Evolutionary conservation across 2,797 vertebrate genomes (phyloP).

Genomic region (Sebastes iracundus): DNA sequence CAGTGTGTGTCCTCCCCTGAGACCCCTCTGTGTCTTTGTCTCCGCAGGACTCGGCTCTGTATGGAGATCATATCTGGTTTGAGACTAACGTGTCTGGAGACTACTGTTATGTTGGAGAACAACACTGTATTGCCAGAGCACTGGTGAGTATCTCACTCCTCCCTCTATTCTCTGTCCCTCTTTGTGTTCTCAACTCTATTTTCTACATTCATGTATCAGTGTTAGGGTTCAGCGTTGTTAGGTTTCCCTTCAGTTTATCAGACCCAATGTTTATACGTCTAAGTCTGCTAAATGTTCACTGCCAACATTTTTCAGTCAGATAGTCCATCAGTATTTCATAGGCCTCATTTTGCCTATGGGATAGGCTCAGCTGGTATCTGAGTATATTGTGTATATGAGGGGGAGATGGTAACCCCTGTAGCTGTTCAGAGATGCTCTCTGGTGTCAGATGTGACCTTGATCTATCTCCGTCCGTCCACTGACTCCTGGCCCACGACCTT

Average conservation of each 20-base stretch:
- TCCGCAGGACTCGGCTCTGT: slow-evolving; percentile 88
- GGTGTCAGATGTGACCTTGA: too few species aligned
- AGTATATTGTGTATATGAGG: too few species aligned
- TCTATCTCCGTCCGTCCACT: too few species aligned
- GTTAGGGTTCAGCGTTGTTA: not conserved
- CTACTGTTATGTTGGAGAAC: slow-evolving; percentile 95
- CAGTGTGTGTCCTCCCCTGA: not conserved
- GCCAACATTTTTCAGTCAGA: too few species aligned
- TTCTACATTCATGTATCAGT: not conserved
- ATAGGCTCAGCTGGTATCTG: too few species aligned
- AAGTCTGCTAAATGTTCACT: too few species aligned
- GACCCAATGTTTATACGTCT: not conserved
- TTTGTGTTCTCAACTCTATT: not conserved
- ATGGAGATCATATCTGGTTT: slow-evolving; percentile 96
- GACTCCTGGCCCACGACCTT: too few species aligned
- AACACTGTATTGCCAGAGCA: slow-evolving; percentile 92
- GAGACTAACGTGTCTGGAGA: slow-evolving; percentile 94
- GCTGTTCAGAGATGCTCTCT: too few species aligned
- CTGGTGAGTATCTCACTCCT: slow-evolving; percentile 82
- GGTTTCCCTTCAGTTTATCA: not conserved
- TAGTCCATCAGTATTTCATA: too few species aligned
- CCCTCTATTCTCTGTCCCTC: not conserved
- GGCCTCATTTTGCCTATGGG: too few species aligned
- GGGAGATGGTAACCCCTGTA: too few species aligned
- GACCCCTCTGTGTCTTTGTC: slow-evolving; percentile 3